Evolutionary conservation across 2,888 invertebrate genomes (phyloP).

Genomic region (Lypha dubia): DNA sequence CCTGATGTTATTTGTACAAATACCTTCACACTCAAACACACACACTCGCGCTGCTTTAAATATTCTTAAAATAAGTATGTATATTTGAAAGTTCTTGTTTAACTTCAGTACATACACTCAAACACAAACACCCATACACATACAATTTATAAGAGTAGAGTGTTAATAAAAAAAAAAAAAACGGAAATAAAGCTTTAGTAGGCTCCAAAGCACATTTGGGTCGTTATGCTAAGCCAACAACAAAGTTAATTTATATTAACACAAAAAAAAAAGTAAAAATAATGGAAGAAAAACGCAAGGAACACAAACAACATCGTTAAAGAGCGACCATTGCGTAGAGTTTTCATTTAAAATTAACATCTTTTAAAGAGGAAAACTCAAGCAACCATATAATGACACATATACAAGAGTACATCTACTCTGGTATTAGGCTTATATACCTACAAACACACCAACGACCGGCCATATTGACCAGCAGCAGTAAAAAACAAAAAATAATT

Average conservation of each 20-base stretch:
- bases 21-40: constrained; percentile 3
- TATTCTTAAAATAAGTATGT: constrained; percentile 14
- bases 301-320: constrained; percentile 38
- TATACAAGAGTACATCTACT: no score
- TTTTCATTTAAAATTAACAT: constrained; percentile 54
- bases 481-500: no score
- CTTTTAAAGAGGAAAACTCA: constrained; percentile 30
- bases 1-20: not conserved
- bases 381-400: constrained; percentile 27
- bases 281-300: not conserved
- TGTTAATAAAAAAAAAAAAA: constrained; percentile 2
- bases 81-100: constrained; percentile 1
- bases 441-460: not conserved
- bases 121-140: no score
- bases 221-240: constrained; percentile 71
- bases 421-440: no score
- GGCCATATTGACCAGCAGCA: constrained; percentile 40
- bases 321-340: constrained; percentile 48
- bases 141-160: not conserved
- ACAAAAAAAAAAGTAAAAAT: constrained; percentile 12
- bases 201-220: constrained; percentile 74
- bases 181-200: constrained; percentile 58
- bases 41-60: not conserved
- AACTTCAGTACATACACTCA: not conserved
- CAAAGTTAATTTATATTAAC: constrained; percentile 71